phyloP scores from a whole-genome alignment of 2,797 vertebrate genomes.

The Euphonia xanthogaster region DNA sequence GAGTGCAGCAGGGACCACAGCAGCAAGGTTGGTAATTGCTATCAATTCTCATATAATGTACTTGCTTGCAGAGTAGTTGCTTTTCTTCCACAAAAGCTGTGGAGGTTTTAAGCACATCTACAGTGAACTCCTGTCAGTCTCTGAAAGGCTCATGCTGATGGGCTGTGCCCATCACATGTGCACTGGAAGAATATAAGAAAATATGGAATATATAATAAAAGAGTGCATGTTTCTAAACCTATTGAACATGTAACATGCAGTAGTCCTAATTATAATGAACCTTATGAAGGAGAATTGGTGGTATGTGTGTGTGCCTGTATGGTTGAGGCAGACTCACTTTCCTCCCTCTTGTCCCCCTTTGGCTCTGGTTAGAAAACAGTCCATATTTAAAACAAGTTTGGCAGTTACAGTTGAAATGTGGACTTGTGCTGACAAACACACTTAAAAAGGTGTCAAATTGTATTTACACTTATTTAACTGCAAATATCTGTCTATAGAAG shows the following conservation, averaged over 20 bases:
- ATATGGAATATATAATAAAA: not conserved
- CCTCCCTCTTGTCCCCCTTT: not conserved
- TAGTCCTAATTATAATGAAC: not conserved
- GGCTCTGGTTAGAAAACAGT: not conserved
- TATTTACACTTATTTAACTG: not conserved
- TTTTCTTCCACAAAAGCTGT: not conserved
- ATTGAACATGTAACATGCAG: not conserved
- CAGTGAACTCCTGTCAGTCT: not conserved
- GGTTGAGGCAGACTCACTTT: not conserved
- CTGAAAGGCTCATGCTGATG: not conserved
- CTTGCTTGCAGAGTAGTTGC: not conserved
- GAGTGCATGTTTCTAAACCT: not conserved
- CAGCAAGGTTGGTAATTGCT: not conserved
- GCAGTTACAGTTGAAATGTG: not conserved
- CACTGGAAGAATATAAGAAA: not conserved
- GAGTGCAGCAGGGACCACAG: not conserved
- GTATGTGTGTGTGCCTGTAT: not conserved
- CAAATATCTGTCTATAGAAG: conserved; percentile 1
- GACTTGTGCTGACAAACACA: not conserved
- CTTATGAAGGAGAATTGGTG: not conserved
- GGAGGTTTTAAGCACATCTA: not conserved
- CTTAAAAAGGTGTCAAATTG: not conserved
- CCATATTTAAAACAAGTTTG: not conserved
- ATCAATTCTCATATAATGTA: not conserved
- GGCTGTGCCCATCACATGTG: not conserved